Conservation (phyloP, 2,888 invertebrate genomes). For the Agrilus mali region DNA sequence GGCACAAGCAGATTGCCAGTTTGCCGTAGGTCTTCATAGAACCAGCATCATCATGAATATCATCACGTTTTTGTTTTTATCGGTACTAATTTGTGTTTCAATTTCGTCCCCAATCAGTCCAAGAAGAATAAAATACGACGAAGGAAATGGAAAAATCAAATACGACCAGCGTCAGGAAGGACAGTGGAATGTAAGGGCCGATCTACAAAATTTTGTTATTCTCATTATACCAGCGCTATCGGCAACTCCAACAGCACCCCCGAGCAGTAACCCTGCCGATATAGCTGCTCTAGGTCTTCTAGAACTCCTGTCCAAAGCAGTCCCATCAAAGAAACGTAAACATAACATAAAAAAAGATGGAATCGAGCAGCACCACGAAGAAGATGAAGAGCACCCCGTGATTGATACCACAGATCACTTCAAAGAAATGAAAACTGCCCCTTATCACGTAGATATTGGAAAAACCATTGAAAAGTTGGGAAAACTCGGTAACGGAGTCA, state of each 20-base stretch:
- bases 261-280: constrained; percentile 9
- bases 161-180: constrained; percentile 70
- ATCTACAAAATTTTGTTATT: constrained; percentile 61
- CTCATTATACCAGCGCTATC: constrained; percentile 41
- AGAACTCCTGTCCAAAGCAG: constrained; percentile 24
- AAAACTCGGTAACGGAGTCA: constrained; percentile 20
- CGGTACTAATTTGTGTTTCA: too few relatives aligned
- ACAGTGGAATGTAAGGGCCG: constrained; percentile 55
- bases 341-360: constrained; percentile 9
- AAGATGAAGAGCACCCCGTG: constrained; percentile 12
- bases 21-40: too few relatives aligned
- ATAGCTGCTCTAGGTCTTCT: constrained; percentile 15
- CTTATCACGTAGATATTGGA: constrained; percentile 54
- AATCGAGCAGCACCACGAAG: constrained; percentile 26
- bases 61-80: too few relatives aligned
- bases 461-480: constrained; percentile 20
- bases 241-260: constrained; percentile 9
- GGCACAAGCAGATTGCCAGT: too few relatives aligned
- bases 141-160: constrained; percentile 4
- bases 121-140: constrained; percentile 36
- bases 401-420: constrained; percentile 37
- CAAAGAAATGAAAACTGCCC: constrained; percentile 51
- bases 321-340: constrained; percentile 14
- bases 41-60: too few relatives aligned
- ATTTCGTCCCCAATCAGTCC: constrained; percentile 6